phyloP scores from a whole-genome alignment of 2,888 invertebrate species.

The Tachina fera region DNA sequence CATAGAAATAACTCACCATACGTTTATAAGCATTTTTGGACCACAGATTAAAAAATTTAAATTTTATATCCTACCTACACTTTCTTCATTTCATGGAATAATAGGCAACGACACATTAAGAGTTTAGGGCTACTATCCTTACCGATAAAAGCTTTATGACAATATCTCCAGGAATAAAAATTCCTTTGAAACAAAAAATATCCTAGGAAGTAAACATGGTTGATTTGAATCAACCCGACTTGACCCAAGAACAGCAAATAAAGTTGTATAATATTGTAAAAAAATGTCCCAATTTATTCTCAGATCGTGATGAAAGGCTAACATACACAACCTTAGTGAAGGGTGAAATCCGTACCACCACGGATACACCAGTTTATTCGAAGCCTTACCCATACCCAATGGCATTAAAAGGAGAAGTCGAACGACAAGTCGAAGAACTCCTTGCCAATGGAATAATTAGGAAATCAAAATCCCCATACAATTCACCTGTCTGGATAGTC shows the following conservation, averaged over 20 bases:
- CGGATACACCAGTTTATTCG: no score
- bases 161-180: background rate
- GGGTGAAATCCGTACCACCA: no score
- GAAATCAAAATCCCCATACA: no score
- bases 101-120: no score
- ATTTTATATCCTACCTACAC: slow-evolving; percentile 50
- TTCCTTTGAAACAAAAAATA: slow-evolving; percentile 26
- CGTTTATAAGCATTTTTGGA: slow-evolving; percentile 29
- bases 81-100: no score
- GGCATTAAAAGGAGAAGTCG: no score
- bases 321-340: background rate
- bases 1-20: slow-evolving; percentile 27
- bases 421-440: no score
- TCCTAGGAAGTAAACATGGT: slow-evolving; percentile 37
- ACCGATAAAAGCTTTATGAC: background rate
- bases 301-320: background rate
- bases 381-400: no score
- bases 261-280: background rate
- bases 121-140: background rate
- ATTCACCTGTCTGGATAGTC: no score
- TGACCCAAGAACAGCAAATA: background rate
- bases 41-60: slow-evolving; percentile 12
- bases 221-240: slow-evolving; percentile 16
- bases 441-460: no score
- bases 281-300: background rate